phyloP scores from a whole-genome alignment of 2,797 vertebrate species.

The Channa striata region DNA sequence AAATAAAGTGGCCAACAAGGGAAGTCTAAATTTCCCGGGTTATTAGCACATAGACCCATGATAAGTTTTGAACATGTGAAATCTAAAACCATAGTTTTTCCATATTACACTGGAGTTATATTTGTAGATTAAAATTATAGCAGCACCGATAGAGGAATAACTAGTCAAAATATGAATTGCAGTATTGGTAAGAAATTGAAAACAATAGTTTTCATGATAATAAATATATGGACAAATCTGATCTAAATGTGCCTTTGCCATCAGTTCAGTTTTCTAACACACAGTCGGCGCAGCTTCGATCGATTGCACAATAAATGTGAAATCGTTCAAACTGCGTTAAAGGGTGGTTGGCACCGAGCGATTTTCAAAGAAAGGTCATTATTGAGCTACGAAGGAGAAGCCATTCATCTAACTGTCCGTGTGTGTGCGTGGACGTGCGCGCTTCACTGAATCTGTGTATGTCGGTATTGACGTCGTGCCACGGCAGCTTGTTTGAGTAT shows the following conservation, averaged over 20 bases:
- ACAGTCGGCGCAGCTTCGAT: not conserved
- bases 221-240: not conserved
- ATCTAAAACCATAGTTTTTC: no score
- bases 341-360: not conserved
- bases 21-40: no score
- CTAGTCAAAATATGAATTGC: no score
- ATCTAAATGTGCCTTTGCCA: not conserved
- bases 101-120: not conserved
- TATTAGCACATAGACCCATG: no score
- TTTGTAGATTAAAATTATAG: not conserved
- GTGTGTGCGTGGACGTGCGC: not conserved
- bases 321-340: not conserved
- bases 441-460: constrained; percentile 8
- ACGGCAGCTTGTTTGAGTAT: constrained; percentile 15
- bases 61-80: no score
- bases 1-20: no score
- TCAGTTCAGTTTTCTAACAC: not conserved
- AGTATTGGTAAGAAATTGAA: no score
- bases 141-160: no score
- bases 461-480: constrained; percentile 22
- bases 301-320: constrained; percentile 15
- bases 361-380: constrained; percentile 40
- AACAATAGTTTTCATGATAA: no score
- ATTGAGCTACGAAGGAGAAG: constrained; percentile 28
- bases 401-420: not conserved